Conservation (phyloP, 2,888 invertebrate species). For the Aquatica leii region DNA sequence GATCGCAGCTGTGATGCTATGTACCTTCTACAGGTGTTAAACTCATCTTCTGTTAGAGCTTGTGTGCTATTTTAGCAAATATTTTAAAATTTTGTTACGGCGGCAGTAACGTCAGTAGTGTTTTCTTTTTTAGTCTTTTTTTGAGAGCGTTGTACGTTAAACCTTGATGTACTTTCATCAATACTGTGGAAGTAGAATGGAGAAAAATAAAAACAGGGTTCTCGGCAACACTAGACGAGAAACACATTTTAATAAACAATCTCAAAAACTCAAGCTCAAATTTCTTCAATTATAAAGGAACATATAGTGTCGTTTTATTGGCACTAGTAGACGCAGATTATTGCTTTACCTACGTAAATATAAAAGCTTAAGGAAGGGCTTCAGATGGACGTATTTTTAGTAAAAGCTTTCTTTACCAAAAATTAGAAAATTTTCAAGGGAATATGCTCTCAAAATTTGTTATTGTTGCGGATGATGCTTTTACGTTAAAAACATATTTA, state of each 20-base stretch:
- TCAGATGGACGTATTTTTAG: conserved; percentile 20
- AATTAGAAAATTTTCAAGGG: conserved; percentile 21
- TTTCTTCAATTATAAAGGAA: not conserved
- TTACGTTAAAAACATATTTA: conserved; percentile 38
- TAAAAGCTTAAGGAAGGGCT: conserved; percentile 15
- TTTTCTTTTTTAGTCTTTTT: not conserved
- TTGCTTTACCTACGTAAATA: conserved; percentile 18
- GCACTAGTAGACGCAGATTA: conserved; percentile 12
- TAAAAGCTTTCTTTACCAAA: conserved; percentile 11
- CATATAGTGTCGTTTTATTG: no score
- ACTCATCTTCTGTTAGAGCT: no score
- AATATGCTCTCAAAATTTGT: conserved; percentile 20
- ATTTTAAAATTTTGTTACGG: not conserved
- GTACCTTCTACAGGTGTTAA: not conserved
- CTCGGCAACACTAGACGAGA: not conserved
- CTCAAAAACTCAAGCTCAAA: not conserved
- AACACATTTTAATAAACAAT: no score
- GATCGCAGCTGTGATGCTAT: not conserved
- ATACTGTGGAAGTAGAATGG: not conserved
- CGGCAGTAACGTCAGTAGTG: not conserved
- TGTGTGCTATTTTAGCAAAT: not conserved
- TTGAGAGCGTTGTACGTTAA: no score
- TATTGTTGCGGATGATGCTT: conserved; percentile 39
- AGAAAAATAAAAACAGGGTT: not conserved
- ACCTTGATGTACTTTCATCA: not conserved